phyloP scores from a whole-genome alignment of 2,888 invertebrate species.

The Eledona agricola region DNA sequence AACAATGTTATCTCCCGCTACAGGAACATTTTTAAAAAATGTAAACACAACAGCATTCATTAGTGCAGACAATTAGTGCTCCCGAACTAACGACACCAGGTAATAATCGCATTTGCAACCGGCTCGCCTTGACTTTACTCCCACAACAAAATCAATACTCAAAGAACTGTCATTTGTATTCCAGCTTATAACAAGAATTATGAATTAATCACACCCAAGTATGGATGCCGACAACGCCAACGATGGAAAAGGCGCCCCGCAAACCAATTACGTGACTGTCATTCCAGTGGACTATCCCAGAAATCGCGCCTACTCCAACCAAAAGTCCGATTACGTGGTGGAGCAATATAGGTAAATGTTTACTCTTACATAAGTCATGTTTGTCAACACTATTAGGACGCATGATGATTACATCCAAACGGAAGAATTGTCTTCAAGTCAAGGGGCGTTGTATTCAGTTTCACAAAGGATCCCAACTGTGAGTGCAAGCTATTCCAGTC shows the following conservation, averaged over 20 bases:
- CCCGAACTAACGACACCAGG: constrained; percentile 3
- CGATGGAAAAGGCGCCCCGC: constrained; percentile 49
- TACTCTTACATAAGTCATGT: neutral
- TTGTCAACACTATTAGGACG: constrained; percentile 35
- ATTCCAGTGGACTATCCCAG: constrained; percentile 55
- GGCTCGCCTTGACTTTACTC: constrained; percentile 25
- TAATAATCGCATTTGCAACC: constrained; percentile 3
- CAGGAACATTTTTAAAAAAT: constrained; percentile 17
- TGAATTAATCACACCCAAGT: constrained; percentile 23
- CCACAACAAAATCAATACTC: constrained; percentile 34
- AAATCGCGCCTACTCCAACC: constrained; percentile 49
- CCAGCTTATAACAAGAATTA: constrained; percentile 3
- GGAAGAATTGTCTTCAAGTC: constrained; percentile 52
- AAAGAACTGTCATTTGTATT: constrained; percentile 1
- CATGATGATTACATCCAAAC: constrained; percentile 55
- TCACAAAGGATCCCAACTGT: constrained; percentile 68
- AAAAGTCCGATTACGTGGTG: constrained; percentile 53
- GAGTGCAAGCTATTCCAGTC: constrained; percentile 53
- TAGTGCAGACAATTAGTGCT: constrained; percentile 9
- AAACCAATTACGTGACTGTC: constrained; percentile 55
- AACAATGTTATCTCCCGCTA: constrained; percentile 2
- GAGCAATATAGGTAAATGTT: constrained; percentile 55
- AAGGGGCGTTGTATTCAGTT: constrained; percentile 66
- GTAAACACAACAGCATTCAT: constrained; percentile 19
- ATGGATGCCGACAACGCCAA: constrained; percentile 31